Base-by-base conservation (phyloP, 2,113 vertebrate species). In the Crotophaga sulcirostris region DNA sequence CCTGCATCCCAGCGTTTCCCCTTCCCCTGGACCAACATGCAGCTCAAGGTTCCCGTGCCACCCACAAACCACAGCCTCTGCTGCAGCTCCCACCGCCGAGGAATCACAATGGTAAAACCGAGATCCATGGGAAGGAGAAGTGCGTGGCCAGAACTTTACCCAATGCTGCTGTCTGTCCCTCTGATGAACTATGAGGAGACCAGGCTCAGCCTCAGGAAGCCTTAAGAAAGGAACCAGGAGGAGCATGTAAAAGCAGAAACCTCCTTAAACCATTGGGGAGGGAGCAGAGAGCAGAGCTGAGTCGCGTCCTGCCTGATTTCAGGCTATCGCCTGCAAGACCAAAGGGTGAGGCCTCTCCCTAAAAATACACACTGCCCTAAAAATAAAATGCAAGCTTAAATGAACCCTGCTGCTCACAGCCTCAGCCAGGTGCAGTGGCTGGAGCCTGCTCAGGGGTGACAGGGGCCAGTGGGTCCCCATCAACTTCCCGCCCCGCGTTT, bases 331-430 rank as follows among this genome's bases (percentile, higher is more conserved):
- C 92, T 63, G 51, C 0, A 15, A 66, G 75, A 87, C 85, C 81
- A 73, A 76, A 96, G 94, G 93, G 86, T 76, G 94, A 97, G 94
- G 94, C 93, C 95, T 74, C 95, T 88, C 95, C 95, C 96, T 96
- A 85, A 94, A 96, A 97, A 95, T 93, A 96, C 94, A 93, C 92
- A 68, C 85, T 33, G 94, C 90, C 95, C 92, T 96, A 95, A 96
- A 96, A 96, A 96, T 96, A 96, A 87, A 89, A 73, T 3, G 42
- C 15, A 16, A 69, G 89, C 80, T 70, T 4, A 26, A 92, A 77
- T 73, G 66, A 90, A 38, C 64, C 1, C 0, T 16, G 62, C 49
- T 3, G 54, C 67, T 29, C 81, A 84, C 79, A 21, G 54, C 91
- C 94, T 51, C 2, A 0, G 83, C 60, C 6, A 9, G 9, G 69